A percentile compares a stretch with the other conserved stretches of the same genome.
These are phyloP conservation scores for Zaprionus ghesquierei DNA, from an alignment of 1,140 invertebrate genomes.

Conservation along the genomic window DNA sequence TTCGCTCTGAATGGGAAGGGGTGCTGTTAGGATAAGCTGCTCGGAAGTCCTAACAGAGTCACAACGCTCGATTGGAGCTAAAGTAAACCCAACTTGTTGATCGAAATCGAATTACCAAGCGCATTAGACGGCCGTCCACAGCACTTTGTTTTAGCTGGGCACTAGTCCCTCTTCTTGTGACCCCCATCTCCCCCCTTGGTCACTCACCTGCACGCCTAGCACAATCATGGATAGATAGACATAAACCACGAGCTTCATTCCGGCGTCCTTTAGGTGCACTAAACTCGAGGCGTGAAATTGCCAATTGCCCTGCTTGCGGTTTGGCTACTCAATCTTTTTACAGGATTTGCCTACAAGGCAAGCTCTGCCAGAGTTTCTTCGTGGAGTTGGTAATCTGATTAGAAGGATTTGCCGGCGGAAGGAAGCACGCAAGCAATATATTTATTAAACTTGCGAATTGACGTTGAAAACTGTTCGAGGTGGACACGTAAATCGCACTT, in stretches of 20 bases:
- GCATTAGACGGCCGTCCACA: not conserved
- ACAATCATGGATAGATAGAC: slow-evolving; percentile 73
- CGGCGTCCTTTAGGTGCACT: slow-evolving; percentile 23
- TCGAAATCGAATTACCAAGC: slow-evolving; percentile 58
- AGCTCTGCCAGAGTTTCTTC: slow-evolving; percentile 7
- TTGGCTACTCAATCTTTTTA: slow-evolving; percentile 33
- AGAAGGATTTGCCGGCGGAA: slow-evolving; percentile 49
- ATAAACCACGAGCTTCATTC: slow-evolving; percentile 70
- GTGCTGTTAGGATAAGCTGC: not conserved
- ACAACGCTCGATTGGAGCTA: slow-evolving; percentile 22
- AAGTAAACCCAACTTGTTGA: slow-evolving; percentile 69
- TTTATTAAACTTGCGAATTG: slow-evolving; percentile 57
- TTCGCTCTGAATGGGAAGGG: too few species aligned
- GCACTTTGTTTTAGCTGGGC: not conserved
- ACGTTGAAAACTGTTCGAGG: slow-evolving; percentile 25
- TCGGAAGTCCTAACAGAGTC: slow-evolving; percentile 1
- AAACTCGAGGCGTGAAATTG: slow-evolving; percentile 36
- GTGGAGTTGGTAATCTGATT: slow-evolving; percentile 37
- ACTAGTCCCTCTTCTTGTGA: too few species aligned
- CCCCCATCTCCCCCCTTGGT: not conserved
- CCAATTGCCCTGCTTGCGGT: slow-evolving; percentile 19
- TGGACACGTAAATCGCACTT: slow-evolving; percentile 36
- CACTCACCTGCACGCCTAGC: slow-evolving; percentile 76
- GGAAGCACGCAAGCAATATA: slow-evolving; percentile 59
- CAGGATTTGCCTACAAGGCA: slow-evolving; percentile 42